These are phyloP conservation scores for Pelobates cultripes DNA, from an alignment of 2,797 vertebrate species.

Conservation along the genomic window DNA sequence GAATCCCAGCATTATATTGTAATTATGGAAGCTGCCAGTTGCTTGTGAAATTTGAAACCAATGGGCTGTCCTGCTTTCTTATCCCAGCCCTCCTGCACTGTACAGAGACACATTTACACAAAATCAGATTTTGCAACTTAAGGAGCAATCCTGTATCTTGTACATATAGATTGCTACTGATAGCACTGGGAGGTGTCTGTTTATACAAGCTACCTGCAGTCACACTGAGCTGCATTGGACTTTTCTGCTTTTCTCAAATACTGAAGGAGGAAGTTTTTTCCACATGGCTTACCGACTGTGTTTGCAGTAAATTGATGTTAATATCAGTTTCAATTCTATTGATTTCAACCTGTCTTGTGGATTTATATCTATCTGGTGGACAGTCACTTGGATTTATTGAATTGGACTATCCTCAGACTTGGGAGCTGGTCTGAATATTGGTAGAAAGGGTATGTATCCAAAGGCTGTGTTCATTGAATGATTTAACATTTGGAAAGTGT, in stretches of 20 bases:
- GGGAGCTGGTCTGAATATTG: constrained; percentile 11
- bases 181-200: not conserved
- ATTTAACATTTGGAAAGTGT: not conserved
- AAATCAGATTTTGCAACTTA: constrained; percentile 33
- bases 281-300: constrained; percentile 24
- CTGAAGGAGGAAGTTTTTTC: constrained; percentile 4
- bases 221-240: not conserved
- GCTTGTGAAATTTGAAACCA: constrained; percentile 49
- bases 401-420: not conserved
- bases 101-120: constrained; percentile 27
- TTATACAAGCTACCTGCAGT: not conserved
- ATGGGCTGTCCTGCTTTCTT: constrained; percentile 40
- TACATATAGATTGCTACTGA: not conserved
- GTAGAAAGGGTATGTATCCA: constrained; percentile 23
- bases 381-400: constrained; percentile 22
- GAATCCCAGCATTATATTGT: constrained; percentile 8
- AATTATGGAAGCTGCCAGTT: constrained; percentile 17
- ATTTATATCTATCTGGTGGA: constrained; percentile 10
- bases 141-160: constrained; percentile 18
- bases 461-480: not conserved
- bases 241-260: not conserved
- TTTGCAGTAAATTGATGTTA: constrained; percentile 9
- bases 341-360: constrained; percentile 14
- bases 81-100: constrained; percentile 41
- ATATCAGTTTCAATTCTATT: not conserved